Base-by-base conservation (phyloP, 2,113 vertebrate species). In the Sula dactylatra region DNA sequence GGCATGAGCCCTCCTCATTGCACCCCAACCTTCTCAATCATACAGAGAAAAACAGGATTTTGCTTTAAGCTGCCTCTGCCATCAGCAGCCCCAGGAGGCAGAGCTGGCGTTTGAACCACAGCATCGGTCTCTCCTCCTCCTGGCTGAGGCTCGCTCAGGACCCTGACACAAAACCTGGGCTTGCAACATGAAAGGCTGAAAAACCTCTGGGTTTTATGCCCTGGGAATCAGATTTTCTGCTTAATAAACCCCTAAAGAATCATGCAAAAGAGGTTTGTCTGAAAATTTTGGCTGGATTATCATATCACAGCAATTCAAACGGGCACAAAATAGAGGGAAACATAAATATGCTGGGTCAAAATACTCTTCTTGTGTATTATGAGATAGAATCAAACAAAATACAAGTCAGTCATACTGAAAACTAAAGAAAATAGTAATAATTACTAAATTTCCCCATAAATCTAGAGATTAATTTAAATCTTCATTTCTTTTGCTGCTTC, bases 161-260 rank as follows among this genome's bases (percentile, higher is more conserved):
- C 65, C 42, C 76, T 17, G 44, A 83, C 69, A 90, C 34, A 74
- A 62, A 96, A 84, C 62, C 80, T 67, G 67, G 55, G 20, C 54
- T 88, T 88, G 42, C 32, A 52, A 79, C 80, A 90, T 42, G 61
- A 96, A 94, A 93, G 85, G 77, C 36, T 92, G 69, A 74, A 93
- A 90, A 90, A 72, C 61, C 67, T 87, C 89, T 34, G 61, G 25
- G 84, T 47, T 92, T 90, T 82, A 84, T 13, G 47, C 26, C 44
- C 21, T 6, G 3, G 40, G 82, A 88, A 78, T 40, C 47, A 83
- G 64, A 94, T 94, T 94, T 94, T 90, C 94, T 95, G 89, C 86
- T 82, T 69, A 95, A 94, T 86, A 97, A 96, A 88, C 15, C 24
- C 59, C 59, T 62, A 36, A 86, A 93, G 93, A 82, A 83, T 79